These are phyloP conservation scores for Panorpa germanica DNA, from an alignment of 2,888 invertebrate genomes.

Conservation along the genomic window DNA sequence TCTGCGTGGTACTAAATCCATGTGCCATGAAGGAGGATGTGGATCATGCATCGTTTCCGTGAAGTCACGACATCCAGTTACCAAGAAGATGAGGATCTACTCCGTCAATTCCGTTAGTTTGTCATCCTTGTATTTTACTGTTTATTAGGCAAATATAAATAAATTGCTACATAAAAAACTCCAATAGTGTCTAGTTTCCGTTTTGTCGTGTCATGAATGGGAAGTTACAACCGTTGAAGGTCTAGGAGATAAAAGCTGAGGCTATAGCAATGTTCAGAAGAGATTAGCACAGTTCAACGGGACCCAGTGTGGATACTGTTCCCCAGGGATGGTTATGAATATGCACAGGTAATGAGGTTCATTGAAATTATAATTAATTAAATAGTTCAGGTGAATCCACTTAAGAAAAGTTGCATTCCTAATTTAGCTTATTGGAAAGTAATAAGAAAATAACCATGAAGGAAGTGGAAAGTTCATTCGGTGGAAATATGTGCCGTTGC, in stretches of 20 bases:
- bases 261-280: slow-evolving; percentile 48
- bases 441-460: slow-evolving; percentile 32
- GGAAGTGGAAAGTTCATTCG: slow-evolving; percentile 57
- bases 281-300: slow-evolving; percentile 45
- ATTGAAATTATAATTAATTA: no score
- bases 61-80: slow-evolving; percentile 21
- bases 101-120: no score
- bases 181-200: slow-evolving; percentile 43
- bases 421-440: slow-evolving; percentile 26
- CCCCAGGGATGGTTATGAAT: slow-evolving; percentile 60
- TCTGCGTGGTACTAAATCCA: slow-evolving; percentile 41
- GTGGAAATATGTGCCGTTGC: slow-evolving; percentile 61
- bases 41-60: slow-evolving; percentile 35
- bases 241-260: slow-evolving; percentile 39
- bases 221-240: slow-evolving; percentile 54
- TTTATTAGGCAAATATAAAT: slow-evolving; percentile 14
- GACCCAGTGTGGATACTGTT: slow-evolving; percentile 57
- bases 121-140: no score
- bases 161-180: no score
- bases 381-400: no score
- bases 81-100: no score
- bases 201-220: slow-evolving; percentile 44
- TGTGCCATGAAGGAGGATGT: slow-evolving; percentile 51
- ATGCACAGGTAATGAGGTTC: no score
- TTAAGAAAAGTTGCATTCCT: slow-evolving; percentile 26